Base-by-base conservation (phyloP, 1,140 invertebrate genomes). In the Pseudomyrmex sp. region DNA sequence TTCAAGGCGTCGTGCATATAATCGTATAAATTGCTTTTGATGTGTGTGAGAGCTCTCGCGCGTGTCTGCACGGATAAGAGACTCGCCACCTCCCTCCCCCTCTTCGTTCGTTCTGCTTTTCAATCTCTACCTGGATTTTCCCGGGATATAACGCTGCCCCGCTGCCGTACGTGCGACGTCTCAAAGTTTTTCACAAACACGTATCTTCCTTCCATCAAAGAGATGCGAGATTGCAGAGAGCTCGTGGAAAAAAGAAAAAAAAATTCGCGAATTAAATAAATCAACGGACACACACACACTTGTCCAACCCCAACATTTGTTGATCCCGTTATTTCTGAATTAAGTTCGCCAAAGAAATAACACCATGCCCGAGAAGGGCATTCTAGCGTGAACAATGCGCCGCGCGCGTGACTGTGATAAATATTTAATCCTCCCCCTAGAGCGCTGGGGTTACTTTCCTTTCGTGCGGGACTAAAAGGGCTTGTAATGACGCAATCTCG, bases 21-120 rank as follows among this genome's bases (percentile, higher is more conserved):
- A 92, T 92, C 88, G 79, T 87, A 88, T 90, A 89, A 91, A 91
- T 89, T 89, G 88, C 89, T 90, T 89, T 91, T 89, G 85, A 91
- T 88, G 84, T 85, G 87, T 82, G 87, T 82, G 82, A 86, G 68
- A 86, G 76, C 63, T 84, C 70, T 85, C 59, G 80, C 74, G 59
- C n/a, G 44, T 76, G 73, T 88, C 68, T 83, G 58, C 65, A 61
- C 9, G 76, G 62, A 84, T 84, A 70, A 48, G 86, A 88, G 84
- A 83, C 85, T 85, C 87, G 15, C 82, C 26, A 74, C 26, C 35
- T 35, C 35, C 35, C 35, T 7, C 35, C 7, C 5, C 26, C 82
- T 23, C 70, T 85, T 76, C 61, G 23, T 83, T 75, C 46, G 44
- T 35, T 46, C 62, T 35, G 52, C 15, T 76, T 35, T 61, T 46